Conservation (phyloP, 1,140 invertebrate species). For the Plutomurus gul region DNA sequence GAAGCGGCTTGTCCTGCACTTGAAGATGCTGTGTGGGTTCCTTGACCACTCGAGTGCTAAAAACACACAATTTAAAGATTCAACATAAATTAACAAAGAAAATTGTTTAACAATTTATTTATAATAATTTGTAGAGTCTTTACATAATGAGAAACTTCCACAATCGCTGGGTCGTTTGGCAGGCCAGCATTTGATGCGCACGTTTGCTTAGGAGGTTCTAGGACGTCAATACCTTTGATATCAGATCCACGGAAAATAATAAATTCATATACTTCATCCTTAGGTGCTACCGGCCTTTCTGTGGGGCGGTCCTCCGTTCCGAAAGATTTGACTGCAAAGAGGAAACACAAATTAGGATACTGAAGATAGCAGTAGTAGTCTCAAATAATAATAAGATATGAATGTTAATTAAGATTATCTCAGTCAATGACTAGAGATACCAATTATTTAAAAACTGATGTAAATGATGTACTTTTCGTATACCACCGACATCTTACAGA, state of each 20-base stretch:
- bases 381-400: too few relatives aligned
- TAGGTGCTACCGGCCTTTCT: constrained; percentile 87
- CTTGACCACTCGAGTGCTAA: constrained; percentile 24
- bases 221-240: constrained; percentile 97
- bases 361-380: too few relatives aligned
- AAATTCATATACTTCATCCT: constrained; percentile 98
- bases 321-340: constrained; percentile 89
- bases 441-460: too few relatives aligned
- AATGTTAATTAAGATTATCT: too few relatives aligned
- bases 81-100: neutral
- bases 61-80: neutral
- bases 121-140: neutral
- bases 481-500: too few relatives aligned
- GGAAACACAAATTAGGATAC: neutral
- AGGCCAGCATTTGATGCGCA: constrained; percentile 58
- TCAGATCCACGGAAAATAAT: constrained; percentile 97
- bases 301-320: constrained; percentile 96
- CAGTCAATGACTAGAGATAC: too few relatives aligned
- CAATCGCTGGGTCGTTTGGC: constrained; percentile 92
- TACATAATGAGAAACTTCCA: constrained; percentile 66
- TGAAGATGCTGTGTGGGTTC: constrained; percentile 10
- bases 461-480: too few relatives aligned
- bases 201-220: constrained; percentile 60
- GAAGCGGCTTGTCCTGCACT: neutral
- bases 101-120: neutral